Evolutionary conservation across 2,888 invertebrate species (phyloP).

Genomic region (Ecliptopera silaceata): DNA sequence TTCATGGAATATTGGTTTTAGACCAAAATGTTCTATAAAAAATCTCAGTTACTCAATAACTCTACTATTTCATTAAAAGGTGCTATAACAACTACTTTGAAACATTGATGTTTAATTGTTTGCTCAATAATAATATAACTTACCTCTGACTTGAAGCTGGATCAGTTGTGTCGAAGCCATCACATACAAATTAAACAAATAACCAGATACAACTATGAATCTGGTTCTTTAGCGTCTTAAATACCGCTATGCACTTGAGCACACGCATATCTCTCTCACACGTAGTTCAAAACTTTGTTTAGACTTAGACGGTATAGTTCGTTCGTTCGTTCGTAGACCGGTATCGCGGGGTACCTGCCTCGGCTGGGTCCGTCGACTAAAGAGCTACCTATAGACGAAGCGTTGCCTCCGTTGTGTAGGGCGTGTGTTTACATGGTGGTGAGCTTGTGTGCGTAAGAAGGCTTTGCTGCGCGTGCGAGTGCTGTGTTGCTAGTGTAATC

Average conservation of each 20-base stretch:
- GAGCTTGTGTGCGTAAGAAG: conserved; percentile 55
- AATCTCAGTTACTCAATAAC: too few species aligned
- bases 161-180: conserved; percentile 41
- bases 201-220: conserved; percentile 57
- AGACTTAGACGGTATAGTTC: conserved; percentile 48
- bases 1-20: too few species aligned
- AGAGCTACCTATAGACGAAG: background rate
- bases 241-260: conserved; percentile 67
- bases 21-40: too few species aligned
- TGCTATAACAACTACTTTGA: too few species aligned
- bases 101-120: background rate
- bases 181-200: conserved; percentile 47
- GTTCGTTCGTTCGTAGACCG: conserved; percentile 81
- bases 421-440: conserved; percentile 52
- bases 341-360: conserved; percentile 67
- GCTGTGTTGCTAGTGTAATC: conserved; percentile 46
- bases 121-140: conserved; percentile 10
- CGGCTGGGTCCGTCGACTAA: conserved; percentile 61
- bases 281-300: conserved; percentile 34
- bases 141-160: conserved; percentile 43
- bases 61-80: too few species aligned
- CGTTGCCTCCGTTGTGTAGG: conserved; percentile 13
- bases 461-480: conserved; percentile 60
- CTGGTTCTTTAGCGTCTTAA: conserved; percentile 53
- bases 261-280: conserved; percentile 44